These are phyloP conservation scores for Sebastes umbrosus DNA, from an alignment of 2,797 vertebrate species.

Conservation along the genomic window DNA sequence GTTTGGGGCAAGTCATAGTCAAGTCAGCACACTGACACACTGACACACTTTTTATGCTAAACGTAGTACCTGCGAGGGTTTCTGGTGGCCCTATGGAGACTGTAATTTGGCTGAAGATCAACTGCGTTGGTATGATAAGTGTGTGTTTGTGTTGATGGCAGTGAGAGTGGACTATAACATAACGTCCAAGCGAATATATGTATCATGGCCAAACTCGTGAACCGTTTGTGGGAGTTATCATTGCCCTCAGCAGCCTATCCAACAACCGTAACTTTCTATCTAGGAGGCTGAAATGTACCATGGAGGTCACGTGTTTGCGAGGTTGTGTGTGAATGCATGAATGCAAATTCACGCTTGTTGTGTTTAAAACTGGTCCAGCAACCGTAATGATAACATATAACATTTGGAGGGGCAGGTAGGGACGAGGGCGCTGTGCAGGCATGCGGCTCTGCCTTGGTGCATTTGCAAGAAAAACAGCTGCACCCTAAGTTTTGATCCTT, in stretches of 20 bases:
- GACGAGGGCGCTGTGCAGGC: background rate
- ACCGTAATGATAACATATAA: background rate
- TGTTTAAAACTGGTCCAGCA: background rate
- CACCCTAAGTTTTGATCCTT: background rate
- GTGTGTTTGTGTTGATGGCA: background rate
- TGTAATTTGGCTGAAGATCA: background rate
- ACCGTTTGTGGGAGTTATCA: background rate
- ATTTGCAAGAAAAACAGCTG: background rate
- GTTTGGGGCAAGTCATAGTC: too few relatives aligned
- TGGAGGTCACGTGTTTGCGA: background rate
- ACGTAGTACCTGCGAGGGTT: rapidly evolving
- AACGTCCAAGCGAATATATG: background rate
- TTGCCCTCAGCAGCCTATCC: background rate
- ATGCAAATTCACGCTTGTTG: background rate
- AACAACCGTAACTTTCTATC: background rate
- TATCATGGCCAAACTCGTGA: background rate
- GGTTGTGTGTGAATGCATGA: background rate
- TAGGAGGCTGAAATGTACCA: background rate
- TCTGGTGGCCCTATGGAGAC: background rate
- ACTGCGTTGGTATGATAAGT: background rate
- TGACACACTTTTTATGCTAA: too few relatives aligned
- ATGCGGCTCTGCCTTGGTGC: background rate
- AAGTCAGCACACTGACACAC: too few relatives aligned
- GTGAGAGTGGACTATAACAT: background rate
- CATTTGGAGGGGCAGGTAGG: background rate